phyloP scores from a whole-genome alignment of 2,113 vertebrate genomes.

The Sterna hirundo region DNA sequence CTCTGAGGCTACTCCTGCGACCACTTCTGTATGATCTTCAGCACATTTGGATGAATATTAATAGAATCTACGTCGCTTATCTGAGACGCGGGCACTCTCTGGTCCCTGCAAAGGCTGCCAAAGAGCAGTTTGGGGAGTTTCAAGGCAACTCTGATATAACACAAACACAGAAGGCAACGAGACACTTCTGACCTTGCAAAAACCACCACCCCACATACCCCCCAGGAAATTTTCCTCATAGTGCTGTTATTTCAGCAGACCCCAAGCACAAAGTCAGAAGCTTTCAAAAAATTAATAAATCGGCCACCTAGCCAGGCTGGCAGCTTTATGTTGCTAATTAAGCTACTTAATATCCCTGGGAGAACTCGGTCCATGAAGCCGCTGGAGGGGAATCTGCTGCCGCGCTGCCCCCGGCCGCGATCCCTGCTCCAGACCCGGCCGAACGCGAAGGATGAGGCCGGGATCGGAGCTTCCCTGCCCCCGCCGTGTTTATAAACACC shows the following conservation, averaged over 20 bases:
- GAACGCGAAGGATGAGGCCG: not conserved
- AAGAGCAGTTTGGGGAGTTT: not conserved
- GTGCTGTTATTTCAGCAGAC: not conserved
- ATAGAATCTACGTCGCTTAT: constrained; percentile 13
- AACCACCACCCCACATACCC: too few relatives aligned
- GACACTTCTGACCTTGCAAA: not conserved
- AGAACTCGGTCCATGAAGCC: not conserved
- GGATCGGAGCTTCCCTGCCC: not conserved
- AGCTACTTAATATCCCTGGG: not conserved
- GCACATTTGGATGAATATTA: constrained; percentile 11
- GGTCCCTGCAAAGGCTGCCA: constrained; percentile 22
- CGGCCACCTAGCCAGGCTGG: not conserved
- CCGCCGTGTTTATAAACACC: not conserved
- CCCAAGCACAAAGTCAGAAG: too few relatives aligned
- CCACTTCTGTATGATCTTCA: not conserved
- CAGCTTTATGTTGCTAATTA: not conserved
- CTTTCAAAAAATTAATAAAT: not conserved
- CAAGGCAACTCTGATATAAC: not conserved
- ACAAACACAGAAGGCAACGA: not conserved
- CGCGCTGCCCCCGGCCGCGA: not conserved
- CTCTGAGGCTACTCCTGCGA: not conserved
- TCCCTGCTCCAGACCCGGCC: not conserved
- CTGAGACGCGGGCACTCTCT: not conserved
- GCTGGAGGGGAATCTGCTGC: not conserved
- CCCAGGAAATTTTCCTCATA: not conserved